Conservation (phyloP, 2,113 vertebrate species). For the Neodontobutis hainanensis region DNA sequence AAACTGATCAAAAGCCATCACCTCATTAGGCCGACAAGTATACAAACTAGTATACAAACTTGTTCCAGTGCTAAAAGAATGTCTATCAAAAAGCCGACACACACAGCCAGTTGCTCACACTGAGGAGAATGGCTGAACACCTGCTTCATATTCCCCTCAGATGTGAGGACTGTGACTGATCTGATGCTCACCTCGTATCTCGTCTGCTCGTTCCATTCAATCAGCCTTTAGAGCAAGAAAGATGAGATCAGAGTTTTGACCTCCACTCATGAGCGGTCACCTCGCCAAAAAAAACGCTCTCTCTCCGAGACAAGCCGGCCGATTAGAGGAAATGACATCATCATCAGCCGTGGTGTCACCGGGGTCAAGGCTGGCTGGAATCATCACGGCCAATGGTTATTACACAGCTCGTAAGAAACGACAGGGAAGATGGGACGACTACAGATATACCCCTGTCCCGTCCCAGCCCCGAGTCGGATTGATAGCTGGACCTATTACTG, state of each 20-base stretch:
- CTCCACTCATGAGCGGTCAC: conserved; percentile 65
- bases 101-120: no score
- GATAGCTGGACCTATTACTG: conserved; percentile 67
- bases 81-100: no score
- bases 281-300: conserved; percentile 26
- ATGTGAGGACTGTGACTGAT: conserved; percentile 28
- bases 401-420: conserved; percentile 62
- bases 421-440: conserved; percentile 42
- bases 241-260: conserved; percentile 72
- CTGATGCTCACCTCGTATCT: conserved; percentile 25
- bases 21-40: no score
- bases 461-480: conserved; percentile 34
- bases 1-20: no score
- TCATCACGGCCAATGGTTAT: conserved; percentile 61
- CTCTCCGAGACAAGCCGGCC: conserved; percentile 48
- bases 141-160: conserved; percentile 17
- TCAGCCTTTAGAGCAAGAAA: conserved; percentile 62
- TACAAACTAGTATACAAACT: no score
- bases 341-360: conserved; percentile 54
- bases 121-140: background rate
- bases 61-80: no score
- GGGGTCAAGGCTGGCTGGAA: conserved; percentile 67
- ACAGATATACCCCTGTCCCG: conserved; percentile 15
- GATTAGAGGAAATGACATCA: conserved; percentile 75
- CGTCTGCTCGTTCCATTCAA: conserved; percentile 61